A percentile compares a stretch with the other conserved stretches of the same genome.
Conservation (phyloP, 1,140 invertebrate species). For the Drosophila neocordata region DNA sequence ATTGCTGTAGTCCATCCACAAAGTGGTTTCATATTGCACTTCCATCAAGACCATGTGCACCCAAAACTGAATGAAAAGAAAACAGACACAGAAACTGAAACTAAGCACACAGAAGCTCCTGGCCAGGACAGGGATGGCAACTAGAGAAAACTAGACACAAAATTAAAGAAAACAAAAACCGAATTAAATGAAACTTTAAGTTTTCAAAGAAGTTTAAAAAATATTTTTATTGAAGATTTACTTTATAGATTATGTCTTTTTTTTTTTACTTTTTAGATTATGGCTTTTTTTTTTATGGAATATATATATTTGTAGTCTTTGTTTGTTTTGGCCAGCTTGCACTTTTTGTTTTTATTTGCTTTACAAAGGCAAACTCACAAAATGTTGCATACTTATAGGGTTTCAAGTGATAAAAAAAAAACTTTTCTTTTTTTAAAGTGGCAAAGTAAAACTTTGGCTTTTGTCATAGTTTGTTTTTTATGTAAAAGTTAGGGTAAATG, state of each 20-base stretch:
- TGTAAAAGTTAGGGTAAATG: too few species aligned
- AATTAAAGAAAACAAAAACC: constrained; percentile 10
- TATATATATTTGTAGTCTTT: neutral
- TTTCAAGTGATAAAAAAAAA: neutral
- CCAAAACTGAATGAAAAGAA: neutral
- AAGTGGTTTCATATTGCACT: constrained; percentile 17
- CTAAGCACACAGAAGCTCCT: constrained; percentile 8
- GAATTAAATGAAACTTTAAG: neutral
- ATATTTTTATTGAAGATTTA: neutral
- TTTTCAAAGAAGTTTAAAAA: constrained; percentile 6
- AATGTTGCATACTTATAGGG: neutral
- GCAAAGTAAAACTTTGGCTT: too few species aligned
- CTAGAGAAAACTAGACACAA: constrained; percentile 36
- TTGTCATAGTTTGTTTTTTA: too few species aligned
- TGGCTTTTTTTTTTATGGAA: neutral
- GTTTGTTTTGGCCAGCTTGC: neutral
- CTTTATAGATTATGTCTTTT: constrained; percentile 11
- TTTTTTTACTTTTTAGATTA: too few species aligned
- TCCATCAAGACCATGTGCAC: neutral
- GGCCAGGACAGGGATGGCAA: constrained; percentile 35
- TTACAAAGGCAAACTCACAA: neutral
- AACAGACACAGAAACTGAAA: neutral
- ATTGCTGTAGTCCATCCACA: constrained; percentile 24
- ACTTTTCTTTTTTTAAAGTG: too few species aligned
- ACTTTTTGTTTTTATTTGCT: neutral